Percentiles rank a stretch among this genome's conserved stretches.
Evolutionary conservation across 2,113 vertebrate species (phyloP).

Genomic region (Casuarius casuarius): DNA sequence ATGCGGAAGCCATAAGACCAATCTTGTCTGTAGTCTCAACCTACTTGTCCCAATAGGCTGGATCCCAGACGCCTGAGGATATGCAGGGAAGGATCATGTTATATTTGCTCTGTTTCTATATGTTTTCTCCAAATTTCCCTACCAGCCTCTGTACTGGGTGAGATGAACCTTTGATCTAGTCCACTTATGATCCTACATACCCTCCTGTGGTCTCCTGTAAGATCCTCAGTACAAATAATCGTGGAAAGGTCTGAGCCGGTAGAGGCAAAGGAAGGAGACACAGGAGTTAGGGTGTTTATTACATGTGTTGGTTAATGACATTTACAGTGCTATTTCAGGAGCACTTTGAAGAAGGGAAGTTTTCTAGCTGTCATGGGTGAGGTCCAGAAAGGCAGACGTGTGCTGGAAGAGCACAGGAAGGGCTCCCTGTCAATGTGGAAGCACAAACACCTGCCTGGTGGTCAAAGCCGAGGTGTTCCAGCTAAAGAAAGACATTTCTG

Average conservation of each 20-base stretch:
- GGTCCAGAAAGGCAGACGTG: background rate
- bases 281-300: background rate
- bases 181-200: background rate
- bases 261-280: background rate
- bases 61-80: background rate
- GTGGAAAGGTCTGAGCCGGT: background rate
- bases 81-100: background rate
- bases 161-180: background rate
- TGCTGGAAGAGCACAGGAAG: background rate
- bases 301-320: background rate
- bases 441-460: background rate
- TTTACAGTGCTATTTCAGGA: rapidly evolving
- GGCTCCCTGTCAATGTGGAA: background rate
- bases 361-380: background rate
- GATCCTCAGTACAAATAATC: background rate
- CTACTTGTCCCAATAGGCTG: background rate
- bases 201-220: background rate
- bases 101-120: background rate
- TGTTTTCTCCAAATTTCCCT: background rate
- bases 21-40: rapidly evolving
- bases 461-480: background rate
- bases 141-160: background rate
- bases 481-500: background rate
- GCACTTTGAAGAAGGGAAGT: background rate
- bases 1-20: background rate